Percentiles rank a stretch among this genome's conserved stretches.
These are phyloP conservation scores for Ophioninae sp. DNA, from an alignment of 2,888 invertebrate species.

Conservation along the genomic window DNA sequence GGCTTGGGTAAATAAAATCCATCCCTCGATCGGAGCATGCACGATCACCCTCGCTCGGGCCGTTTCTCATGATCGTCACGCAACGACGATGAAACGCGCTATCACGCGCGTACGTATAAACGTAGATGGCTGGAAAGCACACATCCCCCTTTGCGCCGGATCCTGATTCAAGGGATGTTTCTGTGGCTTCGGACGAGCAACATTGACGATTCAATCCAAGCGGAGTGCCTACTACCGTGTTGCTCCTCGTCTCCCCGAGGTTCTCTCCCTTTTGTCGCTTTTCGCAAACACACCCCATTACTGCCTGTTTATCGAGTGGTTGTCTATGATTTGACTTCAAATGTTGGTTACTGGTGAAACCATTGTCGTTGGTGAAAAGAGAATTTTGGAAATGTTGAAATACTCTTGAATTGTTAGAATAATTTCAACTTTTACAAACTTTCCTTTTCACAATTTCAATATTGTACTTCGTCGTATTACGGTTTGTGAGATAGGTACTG, in stretches of 20 bases:
- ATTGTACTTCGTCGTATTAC: too few species aligned
- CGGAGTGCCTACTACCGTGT: constrained; percentile 48
- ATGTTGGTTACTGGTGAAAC: not conserved
- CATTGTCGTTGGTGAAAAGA: too few species aligned
- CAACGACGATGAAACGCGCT: constrained; percentile 44
- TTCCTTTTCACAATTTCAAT: too few species aligned
- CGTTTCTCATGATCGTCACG: constrained; percentile 44
- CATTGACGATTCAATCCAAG: constrained; percentile 64
- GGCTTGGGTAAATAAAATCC: constrained; percentile 78
- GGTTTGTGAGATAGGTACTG: too few species aligned
- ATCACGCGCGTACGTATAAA: constrained; percentile 15
- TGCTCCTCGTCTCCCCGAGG: constrained; percentile 17
- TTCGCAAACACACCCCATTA: not conserved
- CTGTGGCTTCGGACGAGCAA: constrained; percentile 43
- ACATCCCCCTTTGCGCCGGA: constrained; percentile 33
- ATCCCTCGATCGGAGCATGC: constrained; percentile 60
- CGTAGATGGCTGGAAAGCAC: constrained; percentile 39
- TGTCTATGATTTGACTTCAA: not conserved
- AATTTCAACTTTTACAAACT: too few species aligned
- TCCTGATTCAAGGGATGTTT: constrained; percentile 33
- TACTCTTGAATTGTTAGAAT: not conserved
- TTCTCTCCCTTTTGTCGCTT: constrained; percentile 20
- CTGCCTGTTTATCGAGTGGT: not conserved
- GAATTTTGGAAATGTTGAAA: not conserved
- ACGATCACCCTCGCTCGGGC: constrained; percentile 32